phyloP scores from a whole-genome alignment of 2,888 invertebrate species.

The Alloscopus bannaensis region DNA sequence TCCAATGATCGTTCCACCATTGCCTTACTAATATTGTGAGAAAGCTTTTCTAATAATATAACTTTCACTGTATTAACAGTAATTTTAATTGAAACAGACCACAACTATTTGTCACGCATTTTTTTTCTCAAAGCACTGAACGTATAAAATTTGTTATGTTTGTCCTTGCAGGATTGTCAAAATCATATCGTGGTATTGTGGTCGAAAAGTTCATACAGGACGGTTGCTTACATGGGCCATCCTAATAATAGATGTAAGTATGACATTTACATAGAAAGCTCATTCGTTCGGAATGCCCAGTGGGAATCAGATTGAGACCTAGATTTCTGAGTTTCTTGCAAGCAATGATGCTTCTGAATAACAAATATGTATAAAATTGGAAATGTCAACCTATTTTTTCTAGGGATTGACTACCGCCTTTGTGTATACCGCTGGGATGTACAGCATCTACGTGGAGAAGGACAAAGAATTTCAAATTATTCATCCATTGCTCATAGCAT shows the following conservation, averaged over 20 bases:
- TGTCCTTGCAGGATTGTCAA: slow-evolving; percentile 49
- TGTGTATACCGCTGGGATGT: slow-evolving; percentile 57
- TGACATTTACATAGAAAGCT: neutral
- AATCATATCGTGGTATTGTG: slow-evolving; percentile 56
- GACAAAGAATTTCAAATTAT: slow-evolving; percentile 32
- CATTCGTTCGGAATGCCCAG: no score
- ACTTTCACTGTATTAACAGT: neutral
- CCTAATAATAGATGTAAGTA: slow-evolving; percentile 55
- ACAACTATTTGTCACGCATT: no score
- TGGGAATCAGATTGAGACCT: no score
- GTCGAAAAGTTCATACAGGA: slow-evolving; percentile 62
- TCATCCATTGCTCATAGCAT: slow-evolving; percentile 58
- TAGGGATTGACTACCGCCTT: slow-evolving; percentile 62
- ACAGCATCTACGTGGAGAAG: slow-evolving; percentile 37
- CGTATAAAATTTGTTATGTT: neutral
- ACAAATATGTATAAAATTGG: neutral
- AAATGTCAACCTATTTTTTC: neutral
- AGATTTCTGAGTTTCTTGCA: no score
- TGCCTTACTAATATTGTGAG: slow-evolving; percentile 60
- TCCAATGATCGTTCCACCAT: slow-evolving; percentile 53
- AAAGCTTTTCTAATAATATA: no score
- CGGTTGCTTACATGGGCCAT: slow-evolving; percentile 47
- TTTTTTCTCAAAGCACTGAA: neutral
- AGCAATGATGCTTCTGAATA: neutral
- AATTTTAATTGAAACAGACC: slow-evolving; percentile 6